Conservation (phyloP, 2,888 invertebrate genomes). For the Apotomis capreana region DNA sequence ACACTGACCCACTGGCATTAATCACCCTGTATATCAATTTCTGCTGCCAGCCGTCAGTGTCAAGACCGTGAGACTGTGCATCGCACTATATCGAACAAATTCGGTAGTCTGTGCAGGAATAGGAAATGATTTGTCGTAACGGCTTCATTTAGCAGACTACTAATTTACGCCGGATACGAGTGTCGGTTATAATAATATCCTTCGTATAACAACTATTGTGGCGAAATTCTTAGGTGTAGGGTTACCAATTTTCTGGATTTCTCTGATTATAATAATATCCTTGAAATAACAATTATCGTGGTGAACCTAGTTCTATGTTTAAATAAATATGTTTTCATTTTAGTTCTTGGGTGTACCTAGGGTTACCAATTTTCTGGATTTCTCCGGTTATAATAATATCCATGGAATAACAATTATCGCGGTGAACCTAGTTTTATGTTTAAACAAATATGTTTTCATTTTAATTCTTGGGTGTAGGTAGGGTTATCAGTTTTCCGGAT, state of each 20-base stretch:
- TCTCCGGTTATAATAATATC: no score
- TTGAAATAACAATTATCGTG: not conserved
- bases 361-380: no score
- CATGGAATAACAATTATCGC: no score
- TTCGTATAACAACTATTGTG: constrained; percentile 6
- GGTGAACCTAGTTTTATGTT: constrained; percentile 4
- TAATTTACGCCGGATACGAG: constrained; percentile 9
- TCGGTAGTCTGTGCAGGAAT: constrained; percentile 8
- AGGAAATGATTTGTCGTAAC: constrained; percentile 23
- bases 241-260: no score
- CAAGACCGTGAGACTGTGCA: no score
- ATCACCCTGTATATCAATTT: no score
- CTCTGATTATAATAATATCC: constrained; percentile 27
- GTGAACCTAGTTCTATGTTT: constrained; percentile 1
- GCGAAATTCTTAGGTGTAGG: no score
- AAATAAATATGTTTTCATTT: constrained; percentile 20
- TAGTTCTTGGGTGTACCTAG: not conserved
- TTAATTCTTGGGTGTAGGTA: not conserved
- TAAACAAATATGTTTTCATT: constrained; percentile 20
- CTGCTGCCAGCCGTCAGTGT: no score
- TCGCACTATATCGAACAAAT: not conserved
- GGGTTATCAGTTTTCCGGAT: no score
- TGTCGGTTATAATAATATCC: constrained; percentile 24
- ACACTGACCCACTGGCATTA: no score
- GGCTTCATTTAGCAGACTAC: constrained; percentile 5